phyloP scores from a whole-genome alignment of 1,140 invertebrate genomes.

The Charaxes varanes region DNA sequence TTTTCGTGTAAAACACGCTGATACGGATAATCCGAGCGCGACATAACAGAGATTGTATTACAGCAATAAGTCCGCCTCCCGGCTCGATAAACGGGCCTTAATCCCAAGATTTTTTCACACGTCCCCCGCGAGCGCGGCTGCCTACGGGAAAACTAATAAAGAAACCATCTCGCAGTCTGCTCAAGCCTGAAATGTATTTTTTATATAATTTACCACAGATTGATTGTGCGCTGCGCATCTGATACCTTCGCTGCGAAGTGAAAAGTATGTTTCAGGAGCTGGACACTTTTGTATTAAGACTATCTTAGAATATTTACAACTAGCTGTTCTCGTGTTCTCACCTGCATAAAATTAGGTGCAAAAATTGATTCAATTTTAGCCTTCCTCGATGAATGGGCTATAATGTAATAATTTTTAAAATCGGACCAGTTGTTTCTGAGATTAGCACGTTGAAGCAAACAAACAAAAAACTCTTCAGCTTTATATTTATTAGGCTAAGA shows the following conservation, averaged over 20 bases:
- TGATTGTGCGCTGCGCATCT: slow-evolving; percentile 52
- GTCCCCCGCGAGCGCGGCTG: slow-evolving; percentile 44
- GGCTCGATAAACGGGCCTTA: slow-evolving; percentile 62
- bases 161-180: slow-evolving; percentile 68
- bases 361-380: too few species aligned
- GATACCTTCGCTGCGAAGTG: slow-evolving; percentile 19
- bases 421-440: too few species aligned
- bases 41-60: slow-evolving; percentile 71
- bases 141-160: slow-evolving; percentile 70
- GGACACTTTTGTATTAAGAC: neutral
- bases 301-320: too few species aligned
- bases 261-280: neutral
- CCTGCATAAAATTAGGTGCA: too few species aligned
- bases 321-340: too few species aligned
- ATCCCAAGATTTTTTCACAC: slow-evolving; percentile 68
- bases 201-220: slow-evolving; percentile 70
- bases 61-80: slow-evolving; percentile 61
- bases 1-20: slow-evolving; percentile 43
- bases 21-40: slow-evolving; percentile 58
- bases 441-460: too few species aligned
- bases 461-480: too few species aligned
- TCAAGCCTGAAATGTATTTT: slow-evolving; percentile 73
- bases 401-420: too few species aligned
- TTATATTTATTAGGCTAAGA: too few species aligned
- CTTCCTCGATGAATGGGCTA: too few species aligned